Conservation (phyloP, 2,113 vertebrate species). For the Brienomyrus brachyistius region DNA sequence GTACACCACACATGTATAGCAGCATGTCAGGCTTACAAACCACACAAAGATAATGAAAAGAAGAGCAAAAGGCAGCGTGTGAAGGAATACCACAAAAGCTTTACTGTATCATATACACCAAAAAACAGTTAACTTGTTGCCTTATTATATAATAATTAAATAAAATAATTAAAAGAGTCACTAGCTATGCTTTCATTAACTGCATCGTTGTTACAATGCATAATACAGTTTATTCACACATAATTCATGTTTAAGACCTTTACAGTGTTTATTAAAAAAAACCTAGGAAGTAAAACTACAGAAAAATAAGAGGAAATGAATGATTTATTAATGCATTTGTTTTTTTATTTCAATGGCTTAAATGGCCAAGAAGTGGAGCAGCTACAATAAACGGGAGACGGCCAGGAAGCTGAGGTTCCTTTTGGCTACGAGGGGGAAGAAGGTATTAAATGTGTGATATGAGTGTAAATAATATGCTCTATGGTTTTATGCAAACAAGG, state of each 20-base stretch:
- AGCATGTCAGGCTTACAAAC: background rate
- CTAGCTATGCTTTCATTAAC: background rate
- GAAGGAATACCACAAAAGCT: background rate
- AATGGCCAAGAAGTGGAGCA: background rate
- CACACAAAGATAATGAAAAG: background rate
- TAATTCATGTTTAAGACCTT: background rate
- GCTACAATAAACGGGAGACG: background rate
- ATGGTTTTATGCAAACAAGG: background rate
- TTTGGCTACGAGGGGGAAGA: background rate
- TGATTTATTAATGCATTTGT: background rate
- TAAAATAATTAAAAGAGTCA: background rate
- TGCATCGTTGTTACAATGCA: background rate
- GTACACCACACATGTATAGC: too few species aligned
- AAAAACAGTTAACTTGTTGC: background rate
- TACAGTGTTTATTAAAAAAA: background rate
- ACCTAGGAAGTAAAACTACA: background rate
- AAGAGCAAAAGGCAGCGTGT: background rate
- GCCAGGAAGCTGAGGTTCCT: background rate
- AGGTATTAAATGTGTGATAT: background rate
- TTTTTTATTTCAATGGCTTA: background rate
- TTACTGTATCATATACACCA: background rate
- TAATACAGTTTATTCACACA: background rate
- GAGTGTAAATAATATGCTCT: conserved; percentile 3
- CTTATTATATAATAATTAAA: background rate
- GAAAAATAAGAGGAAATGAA: background rate